Conservation (phyloP, 1,140 invertebrate species). For the Neodiprion virginianus region DNA sequence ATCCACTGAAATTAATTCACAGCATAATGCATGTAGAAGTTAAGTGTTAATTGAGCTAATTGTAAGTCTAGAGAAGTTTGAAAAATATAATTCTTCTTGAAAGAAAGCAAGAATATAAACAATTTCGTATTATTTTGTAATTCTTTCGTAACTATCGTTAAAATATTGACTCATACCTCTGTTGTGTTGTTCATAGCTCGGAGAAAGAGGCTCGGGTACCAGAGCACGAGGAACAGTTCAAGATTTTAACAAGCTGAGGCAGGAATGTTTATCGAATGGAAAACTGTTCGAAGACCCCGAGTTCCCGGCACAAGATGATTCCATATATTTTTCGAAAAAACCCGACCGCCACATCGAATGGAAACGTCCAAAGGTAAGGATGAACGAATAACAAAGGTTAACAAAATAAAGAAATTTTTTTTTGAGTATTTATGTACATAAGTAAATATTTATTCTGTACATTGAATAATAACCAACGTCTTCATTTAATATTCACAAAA, state of each 20-base stretch:
- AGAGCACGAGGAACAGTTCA: conserved; percentile 66
- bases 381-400: not conserved
- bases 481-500: too few species aligned
- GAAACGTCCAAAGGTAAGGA: conserved; percentile 76
- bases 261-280: conserved; percentile 73
- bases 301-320: conserved; percentile 81
- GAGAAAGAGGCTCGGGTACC: conserved; percentile 70
- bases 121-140: not conserved
- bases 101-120: not conserved
- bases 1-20: too few species aligned
- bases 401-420: not conserved
- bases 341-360: conserved; percentile 84
- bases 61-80: too few species aligned
- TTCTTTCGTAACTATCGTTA: too few species aligned
- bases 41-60: too few species aligned
- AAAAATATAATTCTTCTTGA: not conserved
- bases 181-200: conserved; percentile 65
- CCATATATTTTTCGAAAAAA: conserved; percentile 79
- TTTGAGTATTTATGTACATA: conserved; percentile 24
- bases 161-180: too few species aligned
- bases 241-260: conserved; percentile 76
- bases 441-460: not conserved
- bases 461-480: too few species aligned
- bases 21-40: too few species aligned
- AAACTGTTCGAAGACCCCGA: conserved; percentile 87